phyloP scores from a whole-genome alignment of 2,888 invertebrate species.

The Hetaerina titia region DNA sequence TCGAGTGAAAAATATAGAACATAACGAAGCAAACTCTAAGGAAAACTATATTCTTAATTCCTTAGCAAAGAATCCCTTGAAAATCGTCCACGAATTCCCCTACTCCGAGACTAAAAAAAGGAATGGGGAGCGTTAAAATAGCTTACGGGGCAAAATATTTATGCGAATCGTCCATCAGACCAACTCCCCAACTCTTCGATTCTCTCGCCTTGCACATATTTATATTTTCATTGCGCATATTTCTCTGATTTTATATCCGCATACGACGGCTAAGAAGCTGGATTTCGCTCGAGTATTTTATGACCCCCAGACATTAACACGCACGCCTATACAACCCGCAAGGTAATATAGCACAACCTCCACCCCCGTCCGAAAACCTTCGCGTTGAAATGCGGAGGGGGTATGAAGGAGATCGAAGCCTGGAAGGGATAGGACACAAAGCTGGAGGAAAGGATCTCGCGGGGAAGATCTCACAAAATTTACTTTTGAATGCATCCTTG shows the following conservation, averaged over 20 bases:
- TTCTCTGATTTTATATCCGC: background rate
- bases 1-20: no score
- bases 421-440: no score
- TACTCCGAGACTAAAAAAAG: background rate
- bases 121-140: background rate
- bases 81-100: background rate
- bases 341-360: background rate
- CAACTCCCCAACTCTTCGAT: background rate
- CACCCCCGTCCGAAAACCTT: background rate
- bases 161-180: background rate
- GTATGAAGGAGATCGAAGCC: no score
- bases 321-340: background rate
- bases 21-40: no score
- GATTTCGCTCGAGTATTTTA: background rate
- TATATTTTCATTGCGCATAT: slow-evolving; percentile 1
- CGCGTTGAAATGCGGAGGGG: no score
- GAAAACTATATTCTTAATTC: background rate
- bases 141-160: background rate
- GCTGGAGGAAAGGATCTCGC: no score
- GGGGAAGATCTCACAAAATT: no score
- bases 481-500: no score
- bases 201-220: background rate
- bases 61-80: background rate
- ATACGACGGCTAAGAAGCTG: background rate
- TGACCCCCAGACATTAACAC: background rate